Conservation (phyloP, 2,113 vertebrate species). For the Boleophthalmus pectinirostris region DNA sequence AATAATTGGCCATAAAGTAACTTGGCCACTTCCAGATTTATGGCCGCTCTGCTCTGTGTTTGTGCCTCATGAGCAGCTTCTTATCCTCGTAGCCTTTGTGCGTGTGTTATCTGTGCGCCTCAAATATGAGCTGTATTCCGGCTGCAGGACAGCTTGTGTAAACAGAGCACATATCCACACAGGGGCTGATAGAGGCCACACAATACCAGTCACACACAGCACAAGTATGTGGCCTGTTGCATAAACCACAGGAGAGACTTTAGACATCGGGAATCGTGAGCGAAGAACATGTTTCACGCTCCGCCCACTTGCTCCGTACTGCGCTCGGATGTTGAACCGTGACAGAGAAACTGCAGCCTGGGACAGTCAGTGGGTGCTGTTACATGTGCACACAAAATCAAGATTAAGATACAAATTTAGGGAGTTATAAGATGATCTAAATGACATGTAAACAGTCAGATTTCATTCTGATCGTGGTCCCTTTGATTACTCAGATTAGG, state of each 20-base stretch:
- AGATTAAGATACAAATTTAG: too few relatives aligned
- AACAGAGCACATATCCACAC: not conserved
- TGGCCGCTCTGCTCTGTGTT: constrained; percentile 37
- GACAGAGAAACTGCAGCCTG: too few relatives aligned
- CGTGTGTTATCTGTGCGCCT: not conserved
- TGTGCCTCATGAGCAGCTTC: not conserved
- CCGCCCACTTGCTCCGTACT: too few relatives aligned
- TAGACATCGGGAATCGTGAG: not conserved
- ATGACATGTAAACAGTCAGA: too few relatives aligned
- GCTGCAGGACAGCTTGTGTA: not conserved
- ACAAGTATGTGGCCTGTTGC: not conserved
- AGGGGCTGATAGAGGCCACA: not conserved
- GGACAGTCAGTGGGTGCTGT: too few relatives aligned
- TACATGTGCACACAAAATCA: too few relatives aligned
- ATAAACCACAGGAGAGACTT: not conserved
- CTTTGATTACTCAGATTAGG: too few relatives aligned
- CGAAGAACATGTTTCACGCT: not conserved
- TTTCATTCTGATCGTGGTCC: too few relatives aligned
- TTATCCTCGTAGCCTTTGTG: not conserved
- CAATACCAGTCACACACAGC: not conserved
- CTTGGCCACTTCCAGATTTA: constrained; percentile 45
- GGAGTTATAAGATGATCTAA: too few relatives aligned
- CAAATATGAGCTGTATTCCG: not conserved
- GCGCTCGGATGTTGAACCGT: too few relatives aligned
- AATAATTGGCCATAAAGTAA: not conserved